These are phyloP conservation scores for Patella caerulea DNA, from an alignment of 2,888 invertebrate genomes.

Conservation along the genomic window DNA sequence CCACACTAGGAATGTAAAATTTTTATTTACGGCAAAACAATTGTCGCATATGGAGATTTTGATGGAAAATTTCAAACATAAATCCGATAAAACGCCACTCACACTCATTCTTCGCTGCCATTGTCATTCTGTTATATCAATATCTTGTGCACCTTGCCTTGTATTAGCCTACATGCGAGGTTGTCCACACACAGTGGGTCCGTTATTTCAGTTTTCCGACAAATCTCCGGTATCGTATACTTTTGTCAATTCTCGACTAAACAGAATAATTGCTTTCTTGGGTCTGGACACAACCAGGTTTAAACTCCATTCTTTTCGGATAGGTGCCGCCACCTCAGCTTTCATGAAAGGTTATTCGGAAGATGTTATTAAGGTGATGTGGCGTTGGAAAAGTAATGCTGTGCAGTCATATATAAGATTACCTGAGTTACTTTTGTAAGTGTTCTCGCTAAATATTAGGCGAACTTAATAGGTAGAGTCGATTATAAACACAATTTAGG, in stretches of 20 bases:
- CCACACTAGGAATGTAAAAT: too few relatives aligned
- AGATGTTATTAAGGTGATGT: background rate
- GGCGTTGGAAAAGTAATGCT: conserved; percentile 5
- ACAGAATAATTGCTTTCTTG: background rate
- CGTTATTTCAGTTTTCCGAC: background rate
- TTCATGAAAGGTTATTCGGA: background rate
- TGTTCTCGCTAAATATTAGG: too few relatives aligned
- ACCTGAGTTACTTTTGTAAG: too few relatives aligned
- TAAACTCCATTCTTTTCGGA: background rate
- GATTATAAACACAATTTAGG: too few relatives aligned
- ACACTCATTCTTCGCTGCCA: background rate
- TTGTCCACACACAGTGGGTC: background rate
- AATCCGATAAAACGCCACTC: too few relatives aligned
- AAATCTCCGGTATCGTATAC: background rate
- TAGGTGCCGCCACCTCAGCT: conserved; percentile 1
- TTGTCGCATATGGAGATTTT: too few relatives aligned
- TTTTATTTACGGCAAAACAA: too few relatives aligned
- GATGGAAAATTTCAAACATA: too few relatives aligned
- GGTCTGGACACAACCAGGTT: background rate
- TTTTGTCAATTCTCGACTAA: background rate
- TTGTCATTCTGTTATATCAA: background rate
- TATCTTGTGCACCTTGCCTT: background rate
- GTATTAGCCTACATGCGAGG: background rate
- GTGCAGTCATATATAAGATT: background rate
- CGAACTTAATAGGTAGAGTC: too few relatives aligned